Evolutionary conservation across 2,888 invertebrate species (phyloP), one percentile per base, ranked within the genome.

Genomic region (Theretra japonica): DNA sequence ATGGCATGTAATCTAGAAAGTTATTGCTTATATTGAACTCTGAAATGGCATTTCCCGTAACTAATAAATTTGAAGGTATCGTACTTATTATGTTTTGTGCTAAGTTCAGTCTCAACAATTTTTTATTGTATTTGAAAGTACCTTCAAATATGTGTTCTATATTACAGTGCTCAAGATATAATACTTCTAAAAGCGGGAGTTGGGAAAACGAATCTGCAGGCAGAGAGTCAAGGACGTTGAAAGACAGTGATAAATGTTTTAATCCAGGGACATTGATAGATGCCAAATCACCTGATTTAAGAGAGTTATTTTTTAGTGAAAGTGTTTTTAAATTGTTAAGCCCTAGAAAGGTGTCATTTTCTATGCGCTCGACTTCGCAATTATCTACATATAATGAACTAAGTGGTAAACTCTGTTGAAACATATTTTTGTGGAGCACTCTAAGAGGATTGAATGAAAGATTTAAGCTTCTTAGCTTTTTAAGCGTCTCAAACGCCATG

Each of bases 21-120:
- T 98, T 98, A 56, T 96, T 96, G 77, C 96, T 96, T 48, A 98
- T 93, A 81, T 96, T 96, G 65, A 98, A 92, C 83, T 97, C 97
- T 77, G 96, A 96, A 75, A 98, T 94, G 6, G 96, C 95, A 82
- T 96, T 97, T 70, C 97, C 90, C 2, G 95, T 95, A 73, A 95
- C 94, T 84, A 98, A 97, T 21, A 97, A 90, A 72, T 95, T 95
- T 73, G 95, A 94, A 69, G 97, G 96, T 77, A 98, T 92, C 70
- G 95, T 91, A 79, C 95, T 94, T 58, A 98, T 91, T 70, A 95
- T 94, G 90, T 98, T 98, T 79, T 96, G 95, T 81, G 96, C 96
- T 75, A 98, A 88, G 84, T 97, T 96, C 75, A 98, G 94, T 84
- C 95, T 96, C 4, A 96, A 94, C 59, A 98, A 92, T 86, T 97